phyloP scores from a whole-genome alignment of 2,797 vertebrate species.

The Caiman crocodilus region DNA sequence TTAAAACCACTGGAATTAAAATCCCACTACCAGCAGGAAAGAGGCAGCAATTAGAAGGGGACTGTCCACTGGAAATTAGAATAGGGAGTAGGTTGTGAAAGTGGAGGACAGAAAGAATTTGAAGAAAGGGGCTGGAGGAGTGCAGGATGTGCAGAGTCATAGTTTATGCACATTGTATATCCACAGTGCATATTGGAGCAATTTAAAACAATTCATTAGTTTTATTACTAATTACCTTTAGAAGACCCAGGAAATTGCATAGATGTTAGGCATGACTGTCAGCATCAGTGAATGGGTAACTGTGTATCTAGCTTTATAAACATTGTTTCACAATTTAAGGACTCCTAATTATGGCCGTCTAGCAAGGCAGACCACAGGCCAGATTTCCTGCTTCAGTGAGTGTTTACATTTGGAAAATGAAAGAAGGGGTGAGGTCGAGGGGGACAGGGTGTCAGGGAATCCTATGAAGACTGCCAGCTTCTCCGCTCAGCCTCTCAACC shows the following conservation, averaged over 20 bases:
- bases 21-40: no score
- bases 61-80: not conserved
- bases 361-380: not conserved
- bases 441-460: not conserved
- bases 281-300: not conserved
- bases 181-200: accelerated
- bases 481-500: not conserved
- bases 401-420: not conserved
- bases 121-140: not conserved
- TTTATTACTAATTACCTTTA: not conserved
- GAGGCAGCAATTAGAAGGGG: no score
- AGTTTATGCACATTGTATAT: not conserved
- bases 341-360: not conserved
- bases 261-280: not conserved
- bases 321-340: not conserved
- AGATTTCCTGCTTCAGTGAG: not conserved
- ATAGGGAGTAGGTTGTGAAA: no score
- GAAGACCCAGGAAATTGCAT: not conserved
- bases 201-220: not conserved
- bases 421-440: not conserved
- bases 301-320: not conserved
- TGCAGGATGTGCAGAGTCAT: not conserved
- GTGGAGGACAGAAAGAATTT: not conserved
- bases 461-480: not conserved
- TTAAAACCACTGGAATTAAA: not conserved